A percentile compares a stretch with the other conserved stretches of the same genome.
phyloP scores from a whole-genome alignment of 2,888 invertebrate genomes.

The Mongoloraphidia duomilia region DNA sequence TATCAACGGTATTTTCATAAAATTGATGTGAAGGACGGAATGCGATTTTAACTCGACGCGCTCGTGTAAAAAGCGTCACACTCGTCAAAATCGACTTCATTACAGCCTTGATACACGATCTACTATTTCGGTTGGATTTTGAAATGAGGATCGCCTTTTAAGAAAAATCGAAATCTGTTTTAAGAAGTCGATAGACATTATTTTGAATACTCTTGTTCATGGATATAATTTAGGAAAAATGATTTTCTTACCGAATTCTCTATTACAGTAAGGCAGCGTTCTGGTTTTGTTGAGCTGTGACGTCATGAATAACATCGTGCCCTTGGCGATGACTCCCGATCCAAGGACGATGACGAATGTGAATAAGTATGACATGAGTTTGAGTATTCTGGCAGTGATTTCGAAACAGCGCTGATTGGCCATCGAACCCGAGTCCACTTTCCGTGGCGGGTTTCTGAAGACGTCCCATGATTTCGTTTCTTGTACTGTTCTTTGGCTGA shows the following conservation, averaged over 20 bases:
- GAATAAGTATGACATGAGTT: slow-evolving; percentile 70
- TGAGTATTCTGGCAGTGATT: slow-evolving; percentile 68
- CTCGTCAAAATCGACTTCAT: neutral
- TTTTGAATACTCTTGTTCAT: slow-evolving; percentile 1
- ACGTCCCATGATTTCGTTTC: slow-evolving; percentile 96
- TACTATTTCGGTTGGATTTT: no score
- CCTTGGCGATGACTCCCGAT: slow-evolving; percentile 78
- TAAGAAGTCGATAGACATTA: no score
- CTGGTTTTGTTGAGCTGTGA: slow-evolving; percentile 71
- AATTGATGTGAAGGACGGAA: no score
- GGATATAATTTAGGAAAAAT: slow-evolving; percentile 1
- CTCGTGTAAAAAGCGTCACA: no score
- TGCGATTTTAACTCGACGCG: no score
- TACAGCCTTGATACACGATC: neutral
- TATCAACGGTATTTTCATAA: no score
- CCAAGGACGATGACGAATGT: slow-evolving; percentile 75
- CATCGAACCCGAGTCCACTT: slow-evolving; percentile 78
- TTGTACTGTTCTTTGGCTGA: slow-evolving; percentile 66
- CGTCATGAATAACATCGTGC: slow-evolving; percentile 81
- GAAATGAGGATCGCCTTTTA: no score
- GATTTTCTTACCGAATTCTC: slow-evolving; percentile 53
- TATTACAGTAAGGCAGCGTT: slow-evolving; percentile 68
- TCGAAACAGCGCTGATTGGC: slow-evolving; percentile 78
- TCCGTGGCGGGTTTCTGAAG: slow-evolving; percentile 80
- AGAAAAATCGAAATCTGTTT: neutral